Conservation (phyloP, 1,140 invertebrate species). For the Drosophila tropicalis region DNA sequence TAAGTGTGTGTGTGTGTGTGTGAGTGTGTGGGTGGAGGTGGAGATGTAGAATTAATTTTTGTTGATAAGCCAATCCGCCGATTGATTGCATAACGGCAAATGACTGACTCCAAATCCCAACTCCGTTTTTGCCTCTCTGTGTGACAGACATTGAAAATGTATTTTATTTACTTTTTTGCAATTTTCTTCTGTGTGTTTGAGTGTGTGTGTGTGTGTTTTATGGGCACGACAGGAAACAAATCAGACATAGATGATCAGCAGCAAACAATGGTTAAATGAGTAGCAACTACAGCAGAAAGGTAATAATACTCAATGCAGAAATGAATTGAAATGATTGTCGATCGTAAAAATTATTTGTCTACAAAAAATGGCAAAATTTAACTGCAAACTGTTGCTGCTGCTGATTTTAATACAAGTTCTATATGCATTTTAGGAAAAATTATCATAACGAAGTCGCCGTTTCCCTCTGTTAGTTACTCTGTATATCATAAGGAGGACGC, state of each 20-base stretch:
- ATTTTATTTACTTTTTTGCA: constrained; percentile 32
- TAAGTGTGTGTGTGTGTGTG: constrained; percentile 3
- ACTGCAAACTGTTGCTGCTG: neutral
- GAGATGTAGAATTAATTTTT: constrained; percentile 79
- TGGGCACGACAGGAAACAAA: constrained; percentile 82
- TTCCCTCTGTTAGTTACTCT: neutral
- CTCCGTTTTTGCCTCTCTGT: no score
- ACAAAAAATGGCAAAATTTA: neutral
- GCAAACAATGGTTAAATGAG: constrained; percentile 44
- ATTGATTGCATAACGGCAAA: constrained; percentile 68
- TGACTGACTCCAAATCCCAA: neutral
- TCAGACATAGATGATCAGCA: constrained; percentile 74
- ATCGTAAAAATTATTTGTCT: no score
- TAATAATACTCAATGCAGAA: constrained; percentile 44
- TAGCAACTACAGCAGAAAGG: constrained; percentile 32
- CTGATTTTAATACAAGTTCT: constrained; percentile 9
- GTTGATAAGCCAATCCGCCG: constrained; percentile 64
- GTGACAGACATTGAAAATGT: constrained; percentile 57
- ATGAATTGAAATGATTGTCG: constrained; percentile 46
- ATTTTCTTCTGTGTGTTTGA: constrained; percentile 21
- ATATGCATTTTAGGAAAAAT: constrained; percentile 37
- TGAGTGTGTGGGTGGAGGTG: constrained; percentile 35
- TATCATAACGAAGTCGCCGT: constrained; percentile 24
- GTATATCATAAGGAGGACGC: neutral
- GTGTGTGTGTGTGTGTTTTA: constrained; percentile 33